phyloP scores from a whole-genome alignment of 2,888 invertebrate species.

The Eupithecia insigniata region DNA sequence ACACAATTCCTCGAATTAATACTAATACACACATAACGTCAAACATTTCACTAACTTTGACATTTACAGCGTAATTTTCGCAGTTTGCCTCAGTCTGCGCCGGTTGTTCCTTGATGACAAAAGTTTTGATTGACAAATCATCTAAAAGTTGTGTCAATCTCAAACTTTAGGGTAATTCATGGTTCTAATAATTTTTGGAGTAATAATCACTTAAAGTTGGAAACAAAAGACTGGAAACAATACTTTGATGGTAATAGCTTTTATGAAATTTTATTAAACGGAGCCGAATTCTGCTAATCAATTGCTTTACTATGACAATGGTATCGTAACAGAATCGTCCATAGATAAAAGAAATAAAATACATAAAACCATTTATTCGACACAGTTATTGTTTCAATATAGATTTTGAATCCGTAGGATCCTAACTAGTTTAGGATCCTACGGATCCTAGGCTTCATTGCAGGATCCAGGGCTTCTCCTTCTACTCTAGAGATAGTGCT shows the following conservation, averaged over 20 bases:
- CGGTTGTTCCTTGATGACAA: constrained; percentile 50
- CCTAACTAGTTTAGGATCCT: too few relatives aligned
- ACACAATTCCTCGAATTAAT: constrained; percentile 6
- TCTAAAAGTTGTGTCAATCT: constrained; percentile 40
- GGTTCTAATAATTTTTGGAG: constrained; percentile 16
- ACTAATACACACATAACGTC: constrained; percentile 3
- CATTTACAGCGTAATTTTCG: constrained; percentile 8
- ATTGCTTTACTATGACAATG: too few relatives aligned
- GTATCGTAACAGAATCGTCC: too few relatives aligned
- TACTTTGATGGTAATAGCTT: background rate
- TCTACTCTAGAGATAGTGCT: too few relatives aligned
- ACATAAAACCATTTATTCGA: too few relatives aligned
- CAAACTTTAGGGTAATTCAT: constrained; percentile 26
- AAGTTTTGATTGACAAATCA: constrained; percentile 59
- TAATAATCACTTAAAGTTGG: constrained; percentile 9
- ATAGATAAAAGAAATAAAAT: too few relatives aligned
- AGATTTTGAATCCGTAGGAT: too few relatives aligned
- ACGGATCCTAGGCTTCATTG: too few relatives aligned
- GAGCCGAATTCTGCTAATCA: too few relatives aligned
- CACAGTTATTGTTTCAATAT: too few relatives aligned
- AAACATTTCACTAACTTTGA: constrained; percentile 11
- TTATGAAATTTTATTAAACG: background rate
- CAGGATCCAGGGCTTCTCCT: too few relatives aligned
- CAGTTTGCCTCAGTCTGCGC: constrained; percentile 24
- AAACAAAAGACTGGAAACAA: background rate